Evolutionary conservation across 2,113 vertebrate genomes (phyloP), one percentile per base, ranked within the genome.

Genomic region (Plectropomus leopardus): DNA sequence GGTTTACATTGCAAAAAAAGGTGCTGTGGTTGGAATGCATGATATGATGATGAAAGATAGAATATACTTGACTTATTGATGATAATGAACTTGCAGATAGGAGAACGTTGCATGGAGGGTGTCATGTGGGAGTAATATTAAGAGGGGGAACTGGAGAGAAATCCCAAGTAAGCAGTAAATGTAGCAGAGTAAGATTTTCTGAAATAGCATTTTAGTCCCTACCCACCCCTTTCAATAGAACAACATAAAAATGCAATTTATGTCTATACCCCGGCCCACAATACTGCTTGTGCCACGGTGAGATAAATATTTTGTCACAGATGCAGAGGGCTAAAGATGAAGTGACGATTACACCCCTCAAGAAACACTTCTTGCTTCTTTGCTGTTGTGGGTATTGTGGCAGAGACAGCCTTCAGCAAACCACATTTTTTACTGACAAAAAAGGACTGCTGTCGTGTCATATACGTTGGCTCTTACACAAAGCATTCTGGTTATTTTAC

Each of bases 41-140:
- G 86, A 92, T 90, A 77, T 87, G 85, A 86, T 92, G 92, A 92
- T 94, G 89, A 94, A 92, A 88, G 89, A 94, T 93, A 88, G 92
- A 95, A 94, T 93, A 89, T 85, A 93, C 92, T 94, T 90, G 94
- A 95, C 92, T 95, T 93, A 95, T 94, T 94, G 94, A 94, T 93
- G 92, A 94, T 95, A 95, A 95, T 95, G 92, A 95, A 95, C 93
- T 92, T 90, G 89, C 85, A 81, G 88, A 94, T 90, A 87, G 90
- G 72, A 91, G 82, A 89, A 87, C 82, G 87, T 87, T 86, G 86
- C 84, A 84, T 75, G 40, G 78, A 77, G 81, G 83, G 68, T 88
- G 91, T 90, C 93, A 88, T 80, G 73, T 60, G 92, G 88, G 88
- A 87, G 78, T 74, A 84, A 86, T 91, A 87, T 88, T 80, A 74